Percentiles rank a stretch among this genome's conserved stretches.
Conservation (phyloP, 2,113 vertebrate species). For the Channa maculata region DNA sequence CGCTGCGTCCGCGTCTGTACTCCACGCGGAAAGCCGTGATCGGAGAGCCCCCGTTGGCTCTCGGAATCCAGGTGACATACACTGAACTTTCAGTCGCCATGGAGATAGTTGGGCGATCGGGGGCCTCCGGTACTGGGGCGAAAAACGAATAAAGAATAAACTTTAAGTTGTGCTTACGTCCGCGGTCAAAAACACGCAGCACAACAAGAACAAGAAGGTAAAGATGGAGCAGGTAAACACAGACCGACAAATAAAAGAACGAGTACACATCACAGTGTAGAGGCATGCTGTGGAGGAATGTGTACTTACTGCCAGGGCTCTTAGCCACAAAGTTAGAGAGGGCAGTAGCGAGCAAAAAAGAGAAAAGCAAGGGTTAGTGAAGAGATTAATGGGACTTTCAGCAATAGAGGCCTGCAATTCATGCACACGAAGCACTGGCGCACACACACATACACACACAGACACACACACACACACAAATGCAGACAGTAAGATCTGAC, state of each 20-base stretch:
- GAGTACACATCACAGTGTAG: conserved; percentile 53
- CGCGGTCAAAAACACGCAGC: conserved; percentile 1
- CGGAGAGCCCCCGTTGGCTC: conserved; percentile 96
- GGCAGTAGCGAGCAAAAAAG: conserved; percentile 59
- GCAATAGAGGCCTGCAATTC: conserved; percentile 35
- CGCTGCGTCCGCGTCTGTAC: conserved; percentile 86
- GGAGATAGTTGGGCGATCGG: conserved; percentile 94
- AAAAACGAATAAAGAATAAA: neutral
- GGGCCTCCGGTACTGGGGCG: conserved; percentile 91
- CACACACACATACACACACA: conserved; percentile 15
- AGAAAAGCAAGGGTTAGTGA: conserved; percentile 74
- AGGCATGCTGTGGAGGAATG: conserved; percentile 65
- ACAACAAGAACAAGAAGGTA: conserved; percentile 10
- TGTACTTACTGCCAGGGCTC: conserved; percentile 82
- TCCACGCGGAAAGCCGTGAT: conserved; percentile 97
- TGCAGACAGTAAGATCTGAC: conserved; percentile 7
- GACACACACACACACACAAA: conserved; percentile 5
- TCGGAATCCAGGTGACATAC: conserved; percentile 97
- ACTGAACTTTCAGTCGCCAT: conserved; percentile 92
- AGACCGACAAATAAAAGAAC: conserved; percentile 14
- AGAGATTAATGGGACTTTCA: conserved; percentile 48
- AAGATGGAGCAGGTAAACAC: conserved; percentile 26
- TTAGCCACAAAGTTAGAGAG: conserved; percentile 76
- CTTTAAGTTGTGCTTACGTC: neutral
- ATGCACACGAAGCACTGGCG: conserved; percentile 19